Evolutionary conservation across 2,113 vertebrate genomes (phyloP).

Genomic region (Dipodomys stephensi): DNA sequence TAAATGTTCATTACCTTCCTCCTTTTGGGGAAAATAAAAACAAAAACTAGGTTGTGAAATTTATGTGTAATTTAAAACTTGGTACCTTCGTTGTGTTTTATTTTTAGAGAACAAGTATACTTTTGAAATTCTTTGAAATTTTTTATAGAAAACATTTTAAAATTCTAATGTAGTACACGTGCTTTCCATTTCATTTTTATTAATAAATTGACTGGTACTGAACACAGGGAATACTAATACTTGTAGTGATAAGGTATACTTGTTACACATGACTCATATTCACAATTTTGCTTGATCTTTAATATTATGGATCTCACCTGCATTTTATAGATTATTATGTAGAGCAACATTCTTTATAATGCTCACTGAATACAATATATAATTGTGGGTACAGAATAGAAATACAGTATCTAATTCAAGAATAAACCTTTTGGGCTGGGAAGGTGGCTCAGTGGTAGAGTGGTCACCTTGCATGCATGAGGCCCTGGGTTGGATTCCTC

Average conservation of each 20-base stretch:
- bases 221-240: no score
- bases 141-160: constrained; percentile 11
- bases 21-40: constrained; percentile 36
- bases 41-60: constrained; percentile 36
- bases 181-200: constrained; percentile 56
- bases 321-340: background rate
- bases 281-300: constrained; percentile 44
- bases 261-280: constrained; percentile 8
- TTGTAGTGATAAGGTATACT: background rate
- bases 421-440: background rate
- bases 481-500: no score
- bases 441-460: no score
- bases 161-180: background rate
- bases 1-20: constrained; percentile 45
- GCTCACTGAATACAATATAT: background rate
- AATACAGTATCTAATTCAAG: background rate
- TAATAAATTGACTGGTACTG: background rate
- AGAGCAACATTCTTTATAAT: constrained; percentile 40
- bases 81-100: background rate
- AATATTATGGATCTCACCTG: constrained; percentile 10
- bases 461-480: no score
- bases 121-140: constrained; percentile 34
- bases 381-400: constrained; percentile 9
- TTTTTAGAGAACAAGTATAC: constrained; percentile 13
- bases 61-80: constrained; percentile 60